phyloP scores from a whole-genome alignment of 2,113 vertebrate genomes.

The Eclectus roratus region DNA sequence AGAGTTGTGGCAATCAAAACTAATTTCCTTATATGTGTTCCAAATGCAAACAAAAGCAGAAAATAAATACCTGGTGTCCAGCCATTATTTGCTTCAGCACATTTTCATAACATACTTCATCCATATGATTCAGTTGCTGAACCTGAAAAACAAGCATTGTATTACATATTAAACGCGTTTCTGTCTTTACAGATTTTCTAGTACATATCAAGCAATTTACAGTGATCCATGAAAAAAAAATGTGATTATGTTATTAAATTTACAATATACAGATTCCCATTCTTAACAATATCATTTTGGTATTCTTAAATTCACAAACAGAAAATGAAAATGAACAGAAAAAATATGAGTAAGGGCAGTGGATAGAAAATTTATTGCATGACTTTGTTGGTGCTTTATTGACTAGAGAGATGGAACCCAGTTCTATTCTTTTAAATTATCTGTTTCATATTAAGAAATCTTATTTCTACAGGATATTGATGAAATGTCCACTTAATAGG shows the following conservation, averaged over 20 bases:
- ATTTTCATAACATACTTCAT: conserved; percentile 95
- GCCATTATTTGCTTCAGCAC: conserved; percentile 92
- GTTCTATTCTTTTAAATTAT: background rate
- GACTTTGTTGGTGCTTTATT: background rate
- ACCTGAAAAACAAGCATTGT: conserved; percentile 73
- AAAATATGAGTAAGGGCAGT: background rate
- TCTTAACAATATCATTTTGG: background rate
- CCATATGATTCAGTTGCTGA: conserved; percentile 94
- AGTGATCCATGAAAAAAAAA: background rate
- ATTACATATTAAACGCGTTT: background rate
- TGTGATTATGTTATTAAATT: background rate
- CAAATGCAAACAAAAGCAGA: conserved; percentile 6
- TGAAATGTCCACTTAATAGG: background rate
- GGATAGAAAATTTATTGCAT: background rate
- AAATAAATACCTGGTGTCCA: conserved; percentile 87
- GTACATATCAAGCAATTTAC: background rate
- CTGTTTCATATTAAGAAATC: background rate
- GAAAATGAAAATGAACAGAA: background rate
- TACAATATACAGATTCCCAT: background rate
- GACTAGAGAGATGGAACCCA: background rate
- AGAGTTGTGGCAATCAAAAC: background rate
- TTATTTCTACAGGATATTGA: background rate
- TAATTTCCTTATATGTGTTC: background rate
- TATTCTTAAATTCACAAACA: background rate
- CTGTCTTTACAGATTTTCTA: background rate